phyloP scores from a whole-genome alignment of 2,888 invertebrate species.

The Osedax frankpressi region DNA sequence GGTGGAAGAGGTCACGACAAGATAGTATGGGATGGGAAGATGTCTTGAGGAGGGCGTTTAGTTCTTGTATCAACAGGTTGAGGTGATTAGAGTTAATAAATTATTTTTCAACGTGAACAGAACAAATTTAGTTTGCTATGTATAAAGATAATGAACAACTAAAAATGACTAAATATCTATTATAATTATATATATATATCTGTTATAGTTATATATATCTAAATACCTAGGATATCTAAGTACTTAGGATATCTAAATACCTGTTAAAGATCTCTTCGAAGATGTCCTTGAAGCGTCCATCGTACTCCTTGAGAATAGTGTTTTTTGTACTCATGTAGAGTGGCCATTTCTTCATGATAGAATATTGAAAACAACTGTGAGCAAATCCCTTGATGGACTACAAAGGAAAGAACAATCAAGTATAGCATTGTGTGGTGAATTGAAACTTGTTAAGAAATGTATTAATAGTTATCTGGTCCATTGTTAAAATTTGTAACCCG shows the following conservation, averaged over 20 bases:
- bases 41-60: too few species aligned
- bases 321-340: constrained; percentile 82
- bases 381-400: constrained; percentile 67
- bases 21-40: too few species aligned
- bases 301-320: constrained; percentile 74
- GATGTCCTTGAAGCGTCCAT: constrained; percentile 80
- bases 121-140: not conserved
- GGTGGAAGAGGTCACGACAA: too few species aligned
- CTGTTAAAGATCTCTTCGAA: constrained; percentile 74
- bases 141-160: not conserved
- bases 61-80: too few species aligned
- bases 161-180: not conserved
- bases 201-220: not conserved
- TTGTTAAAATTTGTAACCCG: too few species aligned
- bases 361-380: constrained; percentile 74
- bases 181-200: too few species aligned
- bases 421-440: too few species aligned
- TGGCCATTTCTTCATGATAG: constrained; percentile 70
- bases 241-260: constrained; percentile 48
- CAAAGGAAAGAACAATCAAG: too few species aligned
- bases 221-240: not conserved
- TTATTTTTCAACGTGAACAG: too few species aligned
- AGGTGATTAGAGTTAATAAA: too few species aligned
- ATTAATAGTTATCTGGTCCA: too few species aligned
- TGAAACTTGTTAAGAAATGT: too few species aligned